A percentile compares a stretch with the other conserved stretches of the same genome.
These are phyloP conservation scores for Camponotus floridanus DNA, from an alignment of 1,140 invertebrate genomes.

Conservation along the genomic window DNA sequence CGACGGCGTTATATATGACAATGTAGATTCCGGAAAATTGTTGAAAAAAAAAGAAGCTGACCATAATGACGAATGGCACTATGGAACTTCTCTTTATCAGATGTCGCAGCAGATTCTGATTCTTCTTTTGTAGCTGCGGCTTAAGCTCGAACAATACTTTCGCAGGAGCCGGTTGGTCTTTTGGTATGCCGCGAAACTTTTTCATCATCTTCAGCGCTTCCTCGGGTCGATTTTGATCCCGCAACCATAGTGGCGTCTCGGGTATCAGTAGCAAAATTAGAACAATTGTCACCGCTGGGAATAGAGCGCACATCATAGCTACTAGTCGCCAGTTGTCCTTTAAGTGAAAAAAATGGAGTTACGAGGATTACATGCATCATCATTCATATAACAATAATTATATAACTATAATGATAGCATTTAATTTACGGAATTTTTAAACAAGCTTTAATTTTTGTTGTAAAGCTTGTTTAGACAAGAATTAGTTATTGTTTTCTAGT, in stretches of 20 bases:
- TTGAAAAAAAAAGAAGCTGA: conserved; percentile 91
- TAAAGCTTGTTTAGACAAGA: too few relatives aligned
- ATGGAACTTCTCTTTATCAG: conserved; percentile 85
- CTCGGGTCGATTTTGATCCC: conserved; percentile 85
- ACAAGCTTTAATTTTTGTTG: too few relatives aligned
- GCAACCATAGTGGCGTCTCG: conserved; percentile 92
- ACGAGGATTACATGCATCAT: conserved; percentile 6
- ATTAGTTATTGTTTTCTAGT: too few relatives aligned
- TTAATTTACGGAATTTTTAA: not conserved
- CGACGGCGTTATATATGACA: conserved; percentile 91
- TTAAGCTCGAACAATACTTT: conserved; percentile 77
- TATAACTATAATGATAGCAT: conserved; percentile 6
- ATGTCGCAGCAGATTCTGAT: conserved; percentile 80
- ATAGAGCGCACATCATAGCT: conserved; percentile 88
- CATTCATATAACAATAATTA: not conserved
- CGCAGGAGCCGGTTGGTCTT: conserved; percentile 67
- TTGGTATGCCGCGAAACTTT: conserved; percentile 86
- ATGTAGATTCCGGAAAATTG: conserved; percentile 93
- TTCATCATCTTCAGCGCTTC: conserved; percentile 87
- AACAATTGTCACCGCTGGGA: conserved; percentile 87
- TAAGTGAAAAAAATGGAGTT: conserved; percentile 12
- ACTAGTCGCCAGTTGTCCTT: conserved; percentile 88
- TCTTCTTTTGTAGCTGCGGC: conserved; percentile 69
- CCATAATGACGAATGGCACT: conserved; percentile 90
- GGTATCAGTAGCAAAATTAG: conserved; percentile 88